Conservation (phyloP, 2,113 vertebrate genomes). For the Manacus vitellinus region DNA sequence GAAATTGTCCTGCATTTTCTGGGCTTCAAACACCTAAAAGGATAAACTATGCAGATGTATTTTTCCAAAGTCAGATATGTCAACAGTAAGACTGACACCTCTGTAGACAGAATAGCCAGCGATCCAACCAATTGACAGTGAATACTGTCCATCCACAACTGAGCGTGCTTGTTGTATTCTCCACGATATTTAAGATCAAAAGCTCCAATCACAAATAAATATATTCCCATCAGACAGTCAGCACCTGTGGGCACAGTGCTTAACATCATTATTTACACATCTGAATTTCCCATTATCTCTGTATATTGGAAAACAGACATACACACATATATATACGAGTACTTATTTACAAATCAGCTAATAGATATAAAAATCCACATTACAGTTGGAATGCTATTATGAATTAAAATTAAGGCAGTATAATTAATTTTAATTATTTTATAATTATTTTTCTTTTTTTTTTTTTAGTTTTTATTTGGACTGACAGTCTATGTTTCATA, state of each 20-base stretch:
- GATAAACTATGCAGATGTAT: constrained; percentile 96
- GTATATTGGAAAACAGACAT: not conserved
- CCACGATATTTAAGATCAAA: constrained; percentile 95
- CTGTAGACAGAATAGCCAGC: constrained; percentile 94
- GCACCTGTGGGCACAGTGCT: constrained; percentile 81
- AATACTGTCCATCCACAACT: constrained; percentile 93
- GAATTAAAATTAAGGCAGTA: not conserved
- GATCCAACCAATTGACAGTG: constrained; percentile 92
- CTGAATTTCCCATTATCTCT: constrained; percentile 1
- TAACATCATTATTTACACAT: constrained; percentile 56
- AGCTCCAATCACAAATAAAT: constrained; percentile 93
- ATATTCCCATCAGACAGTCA: constrained; percentile 96
- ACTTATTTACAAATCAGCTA: not conserved
- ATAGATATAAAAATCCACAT: not conserved
- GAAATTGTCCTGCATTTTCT: constrained; percentile 87
- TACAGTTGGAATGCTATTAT: not conserved
- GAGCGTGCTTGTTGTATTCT: constrained; percentile 94
- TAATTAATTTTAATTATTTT: not conserved
- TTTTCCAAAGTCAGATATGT: constrained; percentile 97
- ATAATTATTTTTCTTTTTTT: not conserved
- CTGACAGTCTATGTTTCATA: not conserved
- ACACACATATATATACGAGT: not conserved
- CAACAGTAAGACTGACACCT: constrained; percentile 94
- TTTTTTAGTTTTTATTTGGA: not conserved
- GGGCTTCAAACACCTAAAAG: constrained; percentile 90